These are phyloP conservation scores for Mesocentrotus franciscanus DNA, from an alignment of 53 echinoderm and acorn worm species.

Conservation along the genomic window DNA sequence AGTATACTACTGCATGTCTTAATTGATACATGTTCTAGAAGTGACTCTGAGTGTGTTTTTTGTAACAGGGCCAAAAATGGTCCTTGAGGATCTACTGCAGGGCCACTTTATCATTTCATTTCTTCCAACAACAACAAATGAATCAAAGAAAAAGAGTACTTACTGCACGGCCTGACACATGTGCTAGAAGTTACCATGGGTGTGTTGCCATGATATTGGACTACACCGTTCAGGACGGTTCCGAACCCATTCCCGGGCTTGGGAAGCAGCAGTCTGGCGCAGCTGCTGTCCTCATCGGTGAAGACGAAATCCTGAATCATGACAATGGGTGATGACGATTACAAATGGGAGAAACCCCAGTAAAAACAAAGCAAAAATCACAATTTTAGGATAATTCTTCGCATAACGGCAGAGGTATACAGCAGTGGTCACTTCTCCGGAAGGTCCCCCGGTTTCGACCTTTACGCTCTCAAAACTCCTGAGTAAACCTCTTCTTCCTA, in stretches of 20 bases:
- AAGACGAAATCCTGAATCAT: slow-evolving; percentile 43
- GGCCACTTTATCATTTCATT: not conserved
- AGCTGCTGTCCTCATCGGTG: slow-evolving; percentile 19
- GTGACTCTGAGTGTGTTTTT: not conserved
- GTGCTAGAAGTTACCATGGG: not conserved
- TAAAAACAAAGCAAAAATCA: too few species aligned
- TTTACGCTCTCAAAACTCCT: too few species aligned
- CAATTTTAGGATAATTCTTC: too few species aligned
- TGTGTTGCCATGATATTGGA: not conserved
- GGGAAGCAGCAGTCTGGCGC: slow-evolving; percentile 52
- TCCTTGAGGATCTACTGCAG: not conserved
- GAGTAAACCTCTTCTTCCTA: too few species aligned
- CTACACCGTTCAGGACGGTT: not conserved
- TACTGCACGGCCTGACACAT: slow-evolving; percentile 60
- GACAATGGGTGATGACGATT: too few species aligned
- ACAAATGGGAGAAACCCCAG: not conserved
- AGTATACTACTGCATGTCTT: too few species aligned
- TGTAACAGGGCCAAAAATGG: too few species aligned
- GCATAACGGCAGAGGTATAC: too few species aligned
- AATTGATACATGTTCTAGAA: not conserved
- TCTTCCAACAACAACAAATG: too few species aligned
- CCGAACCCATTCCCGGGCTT: not conserved
- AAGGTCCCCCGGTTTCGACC: too few species aligned
- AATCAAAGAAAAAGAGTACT: not conserved
- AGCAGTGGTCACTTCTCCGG: too few species aligned